Evolutionary conservation across 2,797 vertebrate species (phyloP), one percentile per base, ranked within the genome.

Genomic region (Cynodonichthys magdalenae): DNA sequence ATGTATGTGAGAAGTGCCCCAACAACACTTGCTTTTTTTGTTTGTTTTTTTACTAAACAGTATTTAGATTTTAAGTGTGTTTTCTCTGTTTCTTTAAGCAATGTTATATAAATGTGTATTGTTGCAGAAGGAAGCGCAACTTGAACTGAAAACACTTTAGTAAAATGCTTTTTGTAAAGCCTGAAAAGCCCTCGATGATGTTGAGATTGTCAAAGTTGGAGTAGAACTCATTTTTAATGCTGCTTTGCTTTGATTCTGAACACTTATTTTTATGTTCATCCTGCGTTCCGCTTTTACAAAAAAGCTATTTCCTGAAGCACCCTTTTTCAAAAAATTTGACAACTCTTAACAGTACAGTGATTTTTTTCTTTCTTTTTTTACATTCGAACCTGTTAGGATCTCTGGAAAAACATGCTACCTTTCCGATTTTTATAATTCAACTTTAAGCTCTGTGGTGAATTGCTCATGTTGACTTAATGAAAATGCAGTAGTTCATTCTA

Each of bases 171-270:
- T 58, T 52, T 59, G 41, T 2, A 2, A 41, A 41, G 29, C 15
- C 19, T 27, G 6, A 46, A 54, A 2, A 39, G 10, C 20, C 8
- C 18, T 34, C 20, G 42, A 17, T 48, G 48, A 74, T 64, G 55
- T 64, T 14, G 58, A 20, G 53, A 31, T 47, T 53, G 36, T 47
- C 4, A 14, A 46, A 27, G 14, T 9, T 62, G 53, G n/a, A 53
- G 55, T 50, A 63, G n/a, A 47, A 39, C 17, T 56, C 1, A 11
- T 27, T 2, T 61, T 49, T 48, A 28, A 64, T 48, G 47, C 20
- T 28, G 58, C 64, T 71, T 49, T 28, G 58, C 64, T 71, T 49
- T 62, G 19, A 66, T 62, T 71, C 46, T 62, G 14, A 55, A 52
- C 41, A 18, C 52, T 45, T 42, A 58, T 59, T 58, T 67, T 55